These are phyloP conservation scores for Muscidifurax raptorellus DNA, from an alignment of 1,140 invertebrate species.

Conservation along the genomic window DNA sequence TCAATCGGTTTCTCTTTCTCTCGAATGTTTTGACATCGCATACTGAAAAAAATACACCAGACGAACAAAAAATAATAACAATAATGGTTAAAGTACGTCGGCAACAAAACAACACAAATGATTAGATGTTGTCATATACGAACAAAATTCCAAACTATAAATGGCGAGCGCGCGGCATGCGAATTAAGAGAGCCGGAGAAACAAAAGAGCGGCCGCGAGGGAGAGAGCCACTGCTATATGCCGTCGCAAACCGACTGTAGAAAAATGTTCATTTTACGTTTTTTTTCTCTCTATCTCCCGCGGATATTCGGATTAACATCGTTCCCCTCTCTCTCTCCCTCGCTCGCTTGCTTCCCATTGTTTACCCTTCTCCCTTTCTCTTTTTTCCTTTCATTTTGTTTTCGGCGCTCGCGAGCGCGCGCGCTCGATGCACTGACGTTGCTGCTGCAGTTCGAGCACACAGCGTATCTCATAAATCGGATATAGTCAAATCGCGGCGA, in stretches of 20 bases:
- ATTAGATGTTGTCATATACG: slow-evolving; percentile 13
- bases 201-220: slow-evolving; percentile 9
- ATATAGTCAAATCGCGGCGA: neutral
- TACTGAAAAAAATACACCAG: neutral
- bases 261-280: slow-evolving; percentile 4
- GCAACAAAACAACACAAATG: slow-evolving; percentile 5
- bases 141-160: slow-evolving; percentile 4
- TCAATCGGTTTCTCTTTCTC: slow-evolving; percentile 12
- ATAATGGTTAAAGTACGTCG: neutral
- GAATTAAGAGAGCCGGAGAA: slow-evolving; percentile 1
- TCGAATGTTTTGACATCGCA: slow-evolving; percentile 25
- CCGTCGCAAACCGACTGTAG: neutral
- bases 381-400: neutral
- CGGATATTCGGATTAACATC: slow-evolving; percentile 17
- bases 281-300: neutral
- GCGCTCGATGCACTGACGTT: slow-evolving; percentile 9
- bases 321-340: neutral
- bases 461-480: slow-evolving; percentile 24
- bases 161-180: slow-evolving; percentile 29
- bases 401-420: neutral
- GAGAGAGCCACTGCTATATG: slow-evolving; percentile 5
- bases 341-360: neutral
- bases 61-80: neutral
- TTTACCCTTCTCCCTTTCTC: neutral
- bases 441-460: neutral